A percentile compares a stretch with the other conserved stretches of the same genome.
Conservation (phyloP, 2,888 invertebrate genomes). For the Tryphoninae sp. region DNA sequence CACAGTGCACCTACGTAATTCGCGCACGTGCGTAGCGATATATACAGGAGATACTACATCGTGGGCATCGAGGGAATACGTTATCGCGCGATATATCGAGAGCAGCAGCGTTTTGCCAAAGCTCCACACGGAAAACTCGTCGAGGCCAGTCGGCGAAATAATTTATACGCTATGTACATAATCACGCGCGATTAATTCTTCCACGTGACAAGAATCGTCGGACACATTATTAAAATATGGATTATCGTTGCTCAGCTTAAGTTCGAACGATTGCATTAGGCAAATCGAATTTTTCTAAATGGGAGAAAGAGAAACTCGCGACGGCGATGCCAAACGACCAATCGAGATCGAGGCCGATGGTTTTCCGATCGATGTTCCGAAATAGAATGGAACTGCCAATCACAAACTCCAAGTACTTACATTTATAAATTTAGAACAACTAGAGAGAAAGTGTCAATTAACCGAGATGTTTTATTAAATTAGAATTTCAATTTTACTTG, state of each 20-base stretch:
- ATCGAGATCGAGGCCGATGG: too few relatives aligned
- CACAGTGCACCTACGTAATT: neutral
- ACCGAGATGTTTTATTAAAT: too few relatives aligned
- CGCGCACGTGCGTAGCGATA: constrained; percentile 1
- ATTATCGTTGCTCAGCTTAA: constrained; percentile 16
- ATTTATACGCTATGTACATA: constrained; percentile 16
- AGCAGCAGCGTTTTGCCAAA: neutral
- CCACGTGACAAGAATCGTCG: constrained; percentile 24
- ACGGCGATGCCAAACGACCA: too few relatives aligned
- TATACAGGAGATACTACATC: neutral
- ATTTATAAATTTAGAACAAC: too few relatives aligned
- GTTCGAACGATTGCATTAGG: neutral
- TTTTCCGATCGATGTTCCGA: neutral
- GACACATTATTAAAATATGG: constrained; percentile 24
- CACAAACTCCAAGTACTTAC: too few relatives aligned
- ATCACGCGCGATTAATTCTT: constrained; percentile 33
- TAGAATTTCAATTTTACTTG: too few relatives aligned
- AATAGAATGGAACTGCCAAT: neutral
- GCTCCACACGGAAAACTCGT: constrained; percentile 7
- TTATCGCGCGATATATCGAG: constrained; percentile 26
- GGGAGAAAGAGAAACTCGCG: too few relatives aligned
- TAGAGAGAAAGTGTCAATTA: too few relatives aligned
- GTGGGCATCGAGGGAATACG: constrained; percentile 29
- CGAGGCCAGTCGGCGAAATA: constrained; percentile 3
- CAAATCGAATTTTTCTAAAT: constrained; percentile 6